Conservation (phyloP, 2,113 vertebrate genomes). For the Zosterops japonicus region DNA sequence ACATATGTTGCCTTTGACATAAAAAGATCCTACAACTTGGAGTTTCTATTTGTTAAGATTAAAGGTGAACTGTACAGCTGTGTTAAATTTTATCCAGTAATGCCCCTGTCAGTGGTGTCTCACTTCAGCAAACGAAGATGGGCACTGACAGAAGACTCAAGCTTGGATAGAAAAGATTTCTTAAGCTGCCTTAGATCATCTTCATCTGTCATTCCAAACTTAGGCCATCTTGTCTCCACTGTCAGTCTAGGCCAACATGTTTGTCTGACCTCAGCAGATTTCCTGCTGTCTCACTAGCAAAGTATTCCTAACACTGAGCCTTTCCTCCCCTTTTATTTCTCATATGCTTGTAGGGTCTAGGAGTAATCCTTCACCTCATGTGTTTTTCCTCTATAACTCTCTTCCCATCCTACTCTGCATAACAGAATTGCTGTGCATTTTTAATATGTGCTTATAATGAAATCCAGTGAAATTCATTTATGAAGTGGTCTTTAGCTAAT, state of each 20-base stretch:
- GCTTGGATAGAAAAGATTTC: neutral
- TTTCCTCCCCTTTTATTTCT: neutral
- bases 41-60: neutral
- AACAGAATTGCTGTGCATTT: neutral
- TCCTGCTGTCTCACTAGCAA: neutral
- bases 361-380: neutral
- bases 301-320: neutral
- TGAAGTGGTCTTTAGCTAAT: neutral
- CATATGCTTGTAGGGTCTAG: neutral
- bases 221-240: neutral
- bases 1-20: neutral
- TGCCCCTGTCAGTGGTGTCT: neutral
- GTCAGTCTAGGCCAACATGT: neutral
- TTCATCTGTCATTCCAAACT: neutral
- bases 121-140: neutral
- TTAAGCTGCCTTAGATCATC: neutral
- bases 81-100: neutral
- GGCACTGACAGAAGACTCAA: neutral
- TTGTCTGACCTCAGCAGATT: neutral
- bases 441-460: neutral
- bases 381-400: neutral
- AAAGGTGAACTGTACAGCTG: neutral
- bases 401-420: neutral
- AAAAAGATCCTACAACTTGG: neutral
- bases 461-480: neutral